Conservation (phyloP, 2,888 invertebrate species). For the Xestia c-nigrum region DNA sequence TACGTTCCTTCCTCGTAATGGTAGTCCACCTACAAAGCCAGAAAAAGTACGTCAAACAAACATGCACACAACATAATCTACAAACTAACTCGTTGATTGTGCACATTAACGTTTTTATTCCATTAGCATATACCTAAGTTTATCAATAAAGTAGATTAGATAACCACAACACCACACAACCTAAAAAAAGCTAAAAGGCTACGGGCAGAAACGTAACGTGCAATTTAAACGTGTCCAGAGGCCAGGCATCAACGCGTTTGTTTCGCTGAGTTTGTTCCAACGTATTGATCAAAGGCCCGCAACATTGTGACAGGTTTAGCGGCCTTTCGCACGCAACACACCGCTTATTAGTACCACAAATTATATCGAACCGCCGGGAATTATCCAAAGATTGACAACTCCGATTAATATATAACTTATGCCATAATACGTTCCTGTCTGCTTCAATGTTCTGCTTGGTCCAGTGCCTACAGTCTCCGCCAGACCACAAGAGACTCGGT, state of each 20-base stretch:
- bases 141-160: constrained; percentile 60
- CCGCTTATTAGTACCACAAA: constrained; percentile 48
- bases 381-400: constrained; percentile 43
- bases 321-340: constrained; percentile 52
- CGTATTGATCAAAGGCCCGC: constrained; percentile 57
- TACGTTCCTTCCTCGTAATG: not conserved
- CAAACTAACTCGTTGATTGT: constrained; percentile 42
- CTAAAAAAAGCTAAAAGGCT: constrained; percentile 55
- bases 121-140: constrained; percentile 50
- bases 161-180: constrained; percentile 47
- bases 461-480: constrained; percentile 27
- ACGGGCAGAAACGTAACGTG: constrained; percentile 47
- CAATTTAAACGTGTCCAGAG: constrained; percentile 61
- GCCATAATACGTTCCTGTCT: constrained; percentile 27
- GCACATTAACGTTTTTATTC: constrained; percentile 56
- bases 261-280: constrained; percentile 50
- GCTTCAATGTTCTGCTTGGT: constrained; percentile 35
- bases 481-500: constrained; percentile 50
- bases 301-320: constrained; percentile 61
- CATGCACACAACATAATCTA: constrained; percentile 45
- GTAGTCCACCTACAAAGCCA: constrained; percentile 6
- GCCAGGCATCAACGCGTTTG: constrained; percentile 47
- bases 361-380: constrained; percentile 29
- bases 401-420: constrained; percentile 34
- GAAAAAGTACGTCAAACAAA: constrained; percentile 42